These are phyloP conservation scores for Dromococcyx pavoninus DNA, from an alignment of 2,797 vertebrate species.

Conservation along the genomic window DNA sequence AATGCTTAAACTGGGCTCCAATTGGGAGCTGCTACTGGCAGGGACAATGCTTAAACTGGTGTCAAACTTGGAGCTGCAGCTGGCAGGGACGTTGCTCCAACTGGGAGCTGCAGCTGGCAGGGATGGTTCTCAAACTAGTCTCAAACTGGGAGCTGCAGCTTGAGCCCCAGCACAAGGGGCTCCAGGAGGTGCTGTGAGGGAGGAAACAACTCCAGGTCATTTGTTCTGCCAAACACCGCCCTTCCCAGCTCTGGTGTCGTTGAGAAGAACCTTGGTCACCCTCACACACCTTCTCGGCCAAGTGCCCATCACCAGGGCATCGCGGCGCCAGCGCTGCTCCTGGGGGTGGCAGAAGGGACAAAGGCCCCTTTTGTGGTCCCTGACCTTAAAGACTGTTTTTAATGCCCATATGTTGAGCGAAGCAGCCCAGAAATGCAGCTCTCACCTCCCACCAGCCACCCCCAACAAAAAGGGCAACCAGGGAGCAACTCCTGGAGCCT, in stretches of 20 bases:
- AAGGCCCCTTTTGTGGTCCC: neutral
- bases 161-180: neutral
- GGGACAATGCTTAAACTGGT: too few relatives aligned
- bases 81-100: too few relatives aligned
- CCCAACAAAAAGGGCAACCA: neutral
- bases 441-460: neutral
- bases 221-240: neutral
- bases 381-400: fast-evolving
- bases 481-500: too few relatives aligned
- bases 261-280: neutral
- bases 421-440: neutral
- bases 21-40: too few relatives aligned
- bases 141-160: fast-evolving
- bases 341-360: neutral
- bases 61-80: fast-evolving
- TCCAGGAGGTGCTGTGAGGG: neutral
- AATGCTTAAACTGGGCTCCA: too few relatives aligned
- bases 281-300: fast-evolving
- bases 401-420: fast-evolving
- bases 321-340: fast-evolving
- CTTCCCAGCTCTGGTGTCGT: neutral
- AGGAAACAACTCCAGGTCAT: neutral
- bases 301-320: neutral
- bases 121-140: too few relatives aligned
- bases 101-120: too few relatives aligned